These are phyloP conservation scores for Prosopocoilus inquinatus DNA, from an alignment of 2,888 invertebrate genomes.

Conservation along the genomic window DNA sequence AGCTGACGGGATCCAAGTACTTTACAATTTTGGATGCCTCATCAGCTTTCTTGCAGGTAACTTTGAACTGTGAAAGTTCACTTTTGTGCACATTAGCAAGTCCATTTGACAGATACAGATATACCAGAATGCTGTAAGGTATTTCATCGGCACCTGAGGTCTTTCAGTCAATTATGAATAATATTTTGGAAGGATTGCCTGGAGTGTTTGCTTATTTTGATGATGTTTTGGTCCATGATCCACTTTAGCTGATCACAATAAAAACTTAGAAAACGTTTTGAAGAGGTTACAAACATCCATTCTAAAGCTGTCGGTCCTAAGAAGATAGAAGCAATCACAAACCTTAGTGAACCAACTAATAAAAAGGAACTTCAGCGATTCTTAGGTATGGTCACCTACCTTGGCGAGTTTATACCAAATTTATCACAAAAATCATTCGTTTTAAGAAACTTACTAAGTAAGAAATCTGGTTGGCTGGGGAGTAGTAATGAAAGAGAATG, in stretches of 20 bases:
- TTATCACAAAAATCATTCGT: too few species aligned
- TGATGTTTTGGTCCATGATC: neutral
- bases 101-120: constrained; percentile 20
- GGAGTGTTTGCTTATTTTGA: neutral
- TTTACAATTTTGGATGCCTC: constrained; percentile 23
- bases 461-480: too few species aligned
- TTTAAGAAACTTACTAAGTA: too few species aligned
- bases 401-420: too few species aligned
- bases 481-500: too few species aligned
- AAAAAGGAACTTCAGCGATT: too few species aligned
- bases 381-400: too few species aligned
- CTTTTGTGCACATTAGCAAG: constrained; percentile 23
- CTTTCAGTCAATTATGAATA: neutral
- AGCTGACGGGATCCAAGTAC: constrained; percentile 6
- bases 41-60: constrained; percentile 23
- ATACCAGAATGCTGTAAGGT: constrained; percentile 4
- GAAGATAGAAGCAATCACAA: neutral
- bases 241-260: neutral
- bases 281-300: neutral
- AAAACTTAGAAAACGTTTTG: neutral
- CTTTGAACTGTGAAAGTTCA: constrained; percentile 22
- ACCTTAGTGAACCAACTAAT: too few species aligned
- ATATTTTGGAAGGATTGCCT: neutral
- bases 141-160: too few species aligned
- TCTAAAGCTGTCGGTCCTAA: neutral